Conservation (phyloP, 2,797 vertebrate species). For the Ceyx erithaca region DNA sequence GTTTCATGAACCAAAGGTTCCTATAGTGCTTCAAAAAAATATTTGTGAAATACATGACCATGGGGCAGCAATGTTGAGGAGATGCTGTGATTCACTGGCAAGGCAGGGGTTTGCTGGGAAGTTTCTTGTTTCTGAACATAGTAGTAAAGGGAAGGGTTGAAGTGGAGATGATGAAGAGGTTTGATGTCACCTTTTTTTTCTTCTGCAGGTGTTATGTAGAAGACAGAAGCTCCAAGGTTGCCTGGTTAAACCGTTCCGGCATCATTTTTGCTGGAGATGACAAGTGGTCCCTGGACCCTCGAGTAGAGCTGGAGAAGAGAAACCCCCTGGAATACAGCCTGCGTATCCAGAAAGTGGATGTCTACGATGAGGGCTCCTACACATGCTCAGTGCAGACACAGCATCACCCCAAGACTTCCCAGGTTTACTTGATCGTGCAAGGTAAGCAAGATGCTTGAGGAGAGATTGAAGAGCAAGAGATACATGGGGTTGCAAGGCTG, state of each 20-base stretch:
- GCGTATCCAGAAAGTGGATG: slow-evolving; percentile 97
- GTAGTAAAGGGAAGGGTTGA: not conserved
- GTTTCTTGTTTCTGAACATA: not conserved
- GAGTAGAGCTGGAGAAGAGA: slow-evolving; percentile 96
- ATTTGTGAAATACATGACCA: not conserved
- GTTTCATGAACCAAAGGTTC: not conserved
- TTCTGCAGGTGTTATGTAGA: slow-evolving; percentile 93
- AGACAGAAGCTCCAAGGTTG: slow-evolving; percentile 97
- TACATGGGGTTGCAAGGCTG: not conserved
- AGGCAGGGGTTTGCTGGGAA: not conserved
- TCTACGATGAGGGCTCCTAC: slow-evolving; percentile 95
- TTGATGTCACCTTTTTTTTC: slow-evolving; percentile 14
- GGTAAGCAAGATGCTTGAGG: slow-evolving; percentile 79
- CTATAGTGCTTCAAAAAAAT: not conserved
- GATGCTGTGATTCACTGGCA: not conserved
- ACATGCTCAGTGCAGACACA: slow-evolving; percentile 98
- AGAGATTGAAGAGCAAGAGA: not conserved
- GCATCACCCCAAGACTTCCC: slow-evolving; percentile 94
- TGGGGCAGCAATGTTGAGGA: not conserved
- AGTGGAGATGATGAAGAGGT: not conserved
- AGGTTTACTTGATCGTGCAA: slow-evolving; percentile 98
- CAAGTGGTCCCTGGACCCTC: slow-evolving; percentile 98
- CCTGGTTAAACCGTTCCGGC: slow-evolving; percentile 98
- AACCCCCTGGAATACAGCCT: slow-evolving; percentile 97
- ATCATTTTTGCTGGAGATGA: slow-evolving; percentile 98